Conservation (phyloP, 2,888 invertebrate species). For the Macaria liturata region DNA sequence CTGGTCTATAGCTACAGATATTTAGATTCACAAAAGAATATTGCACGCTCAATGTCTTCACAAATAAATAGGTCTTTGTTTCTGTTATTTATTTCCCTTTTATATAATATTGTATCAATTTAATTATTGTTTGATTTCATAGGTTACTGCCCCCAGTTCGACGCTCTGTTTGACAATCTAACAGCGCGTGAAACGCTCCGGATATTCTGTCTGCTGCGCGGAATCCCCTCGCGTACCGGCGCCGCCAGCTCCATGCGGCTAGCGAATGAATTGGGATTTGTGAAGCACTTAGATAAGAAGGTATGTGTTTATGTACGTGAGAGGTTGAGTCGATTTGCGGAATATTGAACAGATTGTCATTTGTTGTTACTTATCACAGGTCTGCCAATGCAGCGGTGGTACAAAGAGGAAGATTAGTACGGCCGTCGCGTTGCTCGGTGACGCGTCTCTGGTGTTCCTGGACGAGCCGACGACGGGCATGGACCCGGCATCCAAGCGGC, state of each 20-base stretch:
- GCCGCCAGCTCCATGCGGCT: conserved; percentile 67
- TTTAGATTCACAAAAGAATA: too few relatives aligned
- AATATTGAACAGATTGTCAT: too few relatives aligned
- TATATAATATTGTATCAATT: too few relatives aligned
- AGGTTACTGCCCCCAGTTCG: conserved; percentile 91
- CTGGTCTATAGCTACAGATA: too few relatives aligned
- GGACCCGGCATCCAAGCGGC: conserved; percentile 91
- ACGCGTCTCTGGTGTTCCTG: conserved; percentile 86
- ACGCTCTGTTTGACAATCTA: conserved; percentile 87
- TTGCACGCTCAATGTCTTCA: too few relatives aligned
- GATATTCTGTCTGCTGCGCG: conserved; percentile 86
- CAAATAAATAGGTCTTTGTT: too few relatives aligned
- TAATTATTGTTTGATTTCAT: conserved; percentile 17
- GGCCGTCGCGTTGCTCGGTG: conserved; percentile 87
- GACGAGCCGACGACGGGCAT: conserved; percentile 89
- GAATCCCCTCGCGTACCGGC: conserved; percentile 80
- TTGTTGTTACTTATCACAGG: conserved; percentile 45
- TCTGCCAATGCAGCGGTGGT: conserved; percentile 87
- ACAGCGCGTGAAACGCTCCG: conserved; percentile 87
- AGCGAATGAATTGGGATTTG: conserved; percentile 82
- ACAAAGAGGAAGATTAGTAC: conserved; percentile 90
- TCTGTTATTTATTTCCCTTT: too few relatives aligned
- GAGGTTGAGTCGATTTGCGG: too few relatives aligned
- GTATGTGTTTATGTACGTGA: too few relatives aligned
- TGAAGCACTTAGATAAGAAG: conserved; percentile 82